Evolutionary conservation across 2,888 invertebrate species (phyloP), one percentile per base, ranked within the genome.

Genomic region (Stenolophus ochropezus): DNA sequence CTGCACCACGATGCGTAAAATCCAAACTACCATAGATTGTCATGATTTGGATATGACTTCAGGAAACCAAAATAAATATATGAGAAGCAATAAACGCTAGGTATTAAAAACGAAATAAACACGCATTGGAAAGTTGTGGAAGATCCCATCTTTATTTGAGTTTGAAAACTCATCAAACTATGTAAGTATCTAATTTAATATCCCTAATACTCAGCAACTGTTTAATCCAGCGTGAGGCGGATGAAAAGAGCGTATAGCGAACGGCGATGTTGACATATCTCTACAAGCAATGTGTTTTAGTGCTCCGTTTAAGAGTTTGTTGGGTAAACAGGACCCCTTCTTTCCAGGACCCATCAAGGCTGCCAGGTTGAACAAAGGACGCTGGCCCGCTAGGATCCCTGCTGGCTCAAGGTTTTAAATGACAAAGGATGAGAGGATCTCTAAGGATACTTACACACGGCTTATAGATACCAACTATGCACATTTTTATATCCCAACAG

Each of bases 231-330:
- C 25, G 14, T 11, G 23, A 25, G 23, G 25, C 23, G 61, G 61
- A 61, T 61, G n/a, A 61, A 61, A 61, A 69, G 69, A 33, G 33
- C 42, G 21, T 69, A 42, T 42, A 16, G 5, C 42, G 33, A 65
- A 27, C 65, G 69, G 18, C 47, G 11, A 33, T 69, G 69, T 69
- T 69, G 69, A 69, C 69, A 69, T 69, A 69, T 69, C 69, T 69
- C 69, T 69, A 69, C 69, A 69, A 69, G 69, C 69, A 69, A 69
- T 69, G 69, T 84, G 84, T 85, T 83, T 82, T 81, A 84, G 84
- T 83, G 83, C 84, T 84, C 83, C 83, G 84, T 85, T 84, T 84
- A 84, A 84, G 84, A 84, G 84, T 84, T 85, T 85, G 85, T 84
- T 84, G 82, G 74, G 83, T 83, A 84, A 83, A 82, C 83, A 83